Percentiles rank a stretch among this genome's conserved stretches.
phyloP scores from a whole-genome alignment of 2,113 vertebrate species.

The Gopherus flavomarginatus region DNA sequence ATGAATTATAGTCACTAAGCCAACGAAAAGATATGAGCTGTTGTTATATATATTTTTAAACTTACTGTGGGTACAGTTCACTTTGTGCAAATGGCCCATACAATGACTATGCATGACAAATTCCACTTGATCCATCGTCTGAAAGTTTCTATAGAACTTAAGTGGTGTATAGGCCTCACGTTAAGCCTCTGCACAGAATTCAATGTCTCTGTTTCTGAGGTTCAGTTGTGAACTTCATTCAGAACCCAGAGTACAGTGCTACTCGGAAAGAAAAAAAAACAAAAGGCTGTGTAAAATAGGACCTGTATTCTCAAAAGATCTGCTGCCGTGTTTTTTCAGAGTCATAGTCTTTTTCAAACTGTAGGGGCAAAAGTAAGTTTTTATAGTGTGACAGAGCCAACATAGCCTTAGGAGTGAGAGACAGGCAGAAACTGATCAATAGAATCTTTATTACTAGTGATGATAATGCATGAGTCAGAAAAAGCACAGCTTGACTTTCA shows the following conservation, averaged over 20 bases:
- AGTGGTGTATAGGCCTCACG: neutral
- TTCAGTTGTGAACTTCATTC: neutral
- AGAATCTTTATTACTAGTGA: neutral
- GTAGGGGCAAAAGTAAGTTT: conserved; percentile 13
- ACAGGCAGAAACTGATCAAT: neutral
- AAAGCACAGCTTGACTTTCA: neutral
- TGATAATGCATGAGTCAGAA: neutral
- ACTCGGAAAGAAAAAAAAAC: neutral
- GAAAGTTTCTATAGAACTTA: neutral
- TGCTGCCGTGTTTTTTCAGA: neutral
- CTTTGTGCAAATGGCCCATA: neutral
- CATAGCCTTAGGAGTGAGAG: neutral
- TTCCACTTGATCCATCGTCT: neutral
- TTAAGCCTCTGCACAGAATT: neutral
- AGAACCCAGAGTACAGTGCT: neutral
- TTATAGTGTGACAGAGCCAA: neutral
- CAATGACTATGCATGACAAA: neutral
- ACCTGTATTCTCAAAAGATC: neutral
- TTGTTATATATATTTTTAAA: neutral
- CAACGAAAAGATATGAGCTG: neutral
- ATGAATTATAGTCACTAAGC: neutral
- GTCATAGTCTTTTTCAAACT: neutral
- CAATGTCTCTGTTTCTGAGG: neutral
- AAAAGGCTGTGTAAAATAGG: neutral
- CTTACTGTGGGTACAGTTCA: neutral